Evolutionary conservation across 2,113 vertebrate genomes (phyloP).

Genomic region (Leptobrachium leishanense): DNA sequence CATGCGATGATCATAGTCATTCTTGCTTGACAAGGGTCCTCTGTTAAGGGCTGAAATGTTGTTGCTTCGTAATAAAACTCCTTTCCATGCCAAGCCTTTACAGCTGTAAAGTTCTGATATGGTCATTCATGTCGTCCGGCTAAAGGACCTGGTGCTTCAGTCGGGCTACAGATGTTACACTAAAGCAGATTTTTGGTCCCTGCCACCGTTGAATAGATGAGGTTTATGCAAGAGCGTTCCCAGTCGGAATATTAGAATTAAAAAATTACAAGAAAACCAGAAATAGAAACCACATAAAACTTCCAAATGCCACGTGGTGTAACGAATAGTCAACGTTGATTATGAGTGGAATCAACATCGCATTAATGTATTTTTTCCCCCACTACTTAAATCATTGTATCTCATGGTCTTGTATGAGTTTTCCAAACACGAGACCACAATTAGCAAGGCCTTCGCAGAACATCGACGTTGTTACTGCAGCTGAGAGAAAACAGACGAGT

Average conservation of each 20-base stretch:
- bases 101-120: slow-evolving; percentile 20
- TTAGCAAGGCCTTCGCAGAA: slow-evolving; percentile 18
- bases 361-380: slow-evolving; percentile 30
- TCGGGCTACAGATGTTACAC: slow-evolving; percentile 8
- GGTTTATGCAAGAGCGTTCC: slow-evolving; percentile 14
- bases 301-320: slow-evolving; percentile 19
- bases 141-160: slow-evolving; percentile 6
- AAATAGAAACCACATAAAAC: too few relatives aligned
- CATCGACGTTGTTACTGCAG: slow-evolving; percentile 15
- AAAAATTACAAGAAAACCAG: not conserved
- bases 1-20: too few relatives aligned
- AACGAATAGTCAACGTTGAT: slow-evolving; percentile 12
- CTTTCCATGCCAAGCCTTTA: too few relatives aligned
- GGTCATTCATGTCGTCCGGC: not conserved
- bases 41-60: too few relatives aligned
- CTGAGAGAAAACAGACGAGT: slow-evolving; percentile 40
- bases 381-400: slow-evolving; percentile 21
- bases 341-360: not conserved
- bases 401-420: slow-evolving; percentile 19
- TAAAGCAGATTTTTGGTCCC: slow-evolving; percentile 30
- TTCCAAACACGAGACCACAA: slow-evolving; percentile 30
- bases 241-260: not conserved
- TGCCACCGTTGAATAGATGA: slow-evolving; percentile 31
- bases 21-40: too few relatives aligned
- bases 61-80: too few relatives aligned